These are phyloP conservation scores for Pitta sordida DNA, from an alignment of 2,113 vertebrate genomes.

Conservation along the genomic window DNA sequence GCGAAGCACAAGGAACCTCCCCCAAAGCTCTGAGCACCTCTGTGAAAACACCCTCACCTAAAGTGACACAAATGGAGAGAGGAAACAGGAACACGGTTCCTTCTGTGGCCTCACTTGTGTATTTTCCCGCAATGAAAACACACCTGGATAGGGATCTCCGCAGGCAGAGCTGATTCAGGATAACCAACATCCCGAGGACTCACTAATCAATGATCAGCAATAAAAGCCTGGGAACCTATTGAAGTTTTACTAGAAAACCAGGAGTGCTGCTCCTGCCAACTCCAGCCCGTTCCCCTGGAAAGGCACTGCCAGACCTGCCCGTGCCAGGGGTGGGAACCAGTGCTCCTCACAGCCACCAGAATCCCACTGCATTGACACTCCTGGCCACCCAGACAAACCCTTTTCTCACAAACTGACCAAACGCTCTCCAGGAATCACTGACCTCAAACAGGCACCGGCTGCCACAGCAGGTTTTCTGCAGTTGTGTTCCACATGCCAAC, in stretches of 20 bases:
- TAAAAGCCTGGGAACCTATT: neutral
- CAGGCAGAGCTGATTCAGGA: neutral
- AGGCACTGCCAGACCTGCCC: rapidly evolving
- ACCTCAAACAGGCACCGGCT: neutral
- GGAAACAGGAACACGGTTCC: neutral
- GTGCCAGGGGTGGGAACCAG: rapidly evolving
- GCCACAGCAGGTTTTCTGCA: neutral
- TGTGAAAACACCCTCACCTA: neutral
- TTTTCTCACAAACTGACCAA: neutral
- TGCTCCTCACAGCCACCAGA: rapidly evolving
- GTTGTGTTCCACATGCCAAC: neutral
- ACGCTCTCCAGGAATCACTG: neutral
- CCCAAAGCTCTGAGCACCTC: neutral
- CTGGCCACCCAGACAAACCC: neutral
- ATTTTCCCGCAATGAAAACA: neutral
- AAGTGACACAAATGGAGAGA: neutral
- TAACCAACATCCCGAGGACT: neutral
- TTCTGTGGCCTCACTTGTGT: neutral
- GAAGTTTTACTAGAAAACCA: neutral
- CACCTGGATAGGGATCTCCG: neutral
- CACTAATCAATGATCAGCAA: neutral
- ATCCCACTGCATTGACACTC: neutral
- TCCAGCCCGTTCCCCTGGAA: neutral
- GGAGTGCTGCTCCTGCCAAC: rapidly evolving
- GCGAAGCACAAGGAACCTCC: neutral